Evolutionary conservation across 2,797 vertebrate genomes (phyloP), one percentile per base, ranked within the genome.

Genomic region (Microhierax caerulescens): DNA sequence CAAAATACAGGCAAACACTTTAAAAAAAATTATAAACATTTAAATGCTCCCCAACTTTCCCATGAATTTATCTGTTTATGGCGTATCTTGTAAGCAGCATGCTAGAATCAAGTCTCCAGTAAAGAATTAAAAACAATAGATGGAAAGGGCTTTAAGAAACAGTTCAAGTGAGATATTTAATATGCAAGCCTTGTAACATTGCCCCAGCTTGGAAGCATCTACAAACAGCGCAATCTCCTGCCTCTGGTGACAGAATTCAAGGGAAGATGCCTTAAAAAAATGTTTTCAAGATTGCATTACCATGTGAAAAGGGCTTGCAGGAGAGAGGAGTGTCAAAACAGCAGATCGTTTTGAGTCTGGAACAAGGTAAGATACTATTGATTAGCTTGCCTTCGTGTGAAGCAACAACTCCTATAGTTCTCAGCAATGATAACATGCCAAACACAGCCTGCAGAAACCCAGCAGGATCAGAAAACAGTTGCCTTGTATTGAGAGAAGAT

Each of bases 391-490:
- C 53, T 75, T 64, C 30, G 39, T 30, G 76, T 48, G 77, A 91
- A 81, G 84, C 90, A 93, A 61, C 63, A 82, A 79, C 76, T 93
- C 87, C 90, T 83, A 64, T 80, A 88, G 76, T 78, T 75, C 84
- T 85, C 76, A 63, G 79, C 76, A 75, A 25, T 1, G 75, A 32
- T 48, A 91, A 57, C 22, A 22, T 8, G 47, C 41, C 80, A 79
- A 93, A 57, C 50, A 23, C 30, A 53, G 88, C 34, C 87, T 70
- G 72, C 22, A 70, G 76, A 67, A 93, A 67, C 87, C 32, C 51
- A 57, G 47, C 37, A n/a, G 70, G 61, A 85, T 76, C 57, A 27
- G 72, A 20, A 61, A 96, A 91, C 87, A 91, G 72, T 67, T 85
- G 84, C 76, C 72, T 75, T 16, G 28, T 23, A 61, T 32, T 32